A percentile compares a stretch with the other conserved stretches of the same genome.
phyloP scores from a whole-genome alignment of 2,113 vertebrate species.

The Phyllostomus discolor region DNA sequence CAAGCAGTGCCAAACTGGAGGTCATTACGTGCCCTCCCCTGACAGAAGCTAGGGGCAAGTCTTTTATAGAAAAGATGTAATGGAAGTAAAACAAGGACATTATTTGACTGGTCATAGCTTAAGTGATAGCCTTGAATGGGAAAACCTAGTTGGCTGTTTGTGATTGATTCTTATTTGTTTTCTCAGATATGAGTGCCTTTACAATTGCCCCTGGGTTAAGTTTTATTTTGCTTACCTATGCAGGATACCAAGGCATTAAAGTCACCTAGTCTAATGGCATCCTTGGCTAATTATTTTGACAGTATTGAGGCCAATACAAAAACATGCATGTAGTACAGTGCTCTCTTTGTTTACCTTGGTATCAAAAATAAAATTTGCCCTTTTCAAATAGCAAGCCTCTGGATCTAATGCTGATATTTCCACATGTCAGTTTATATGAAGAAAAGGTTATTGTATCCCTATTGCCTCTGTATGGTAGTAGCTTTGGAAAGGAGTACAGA shows the following conservation, averaged over 20 bases:
- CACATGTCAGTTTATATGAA: not conserved
- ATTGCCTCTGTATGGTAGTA: not conserved
- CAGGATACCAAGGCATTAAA: not conserved
- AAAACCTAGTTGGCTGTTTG: not conserved
- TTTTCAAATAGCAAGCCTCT: not conserved
- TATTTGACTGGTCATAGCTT: not conserved
- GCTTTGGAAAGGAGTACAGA: not conserved
- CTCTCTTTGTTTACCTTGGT: not conserved
- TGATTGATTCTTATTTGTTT: not conserved
- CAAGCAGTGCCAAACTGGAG: not conserved
- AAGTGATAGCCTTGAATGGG: not conserved
- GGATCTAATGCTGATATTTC: not conserved
- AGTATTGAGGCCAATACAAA: not conserved
- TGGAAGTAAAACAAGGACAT: not conserved
- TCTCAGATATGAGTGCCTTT: not conserved
- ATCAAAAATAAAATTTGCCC: not conserved
- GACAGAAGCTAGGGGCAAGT: not conserved
- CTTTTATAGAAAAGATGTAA: not conserved
- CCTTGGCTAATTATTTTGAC: not conserved
- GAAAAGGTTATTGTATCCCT: not conserved
- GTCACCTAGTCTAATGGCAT: not conserved
- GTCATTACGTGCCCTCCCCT: not conserved
- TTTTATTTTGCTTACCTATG: not conserved
- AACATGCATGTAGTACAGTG: not conserved
- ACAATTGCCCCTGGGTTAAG: not conserved